phyloP scores from a whole-genome alignment of 2,113 vertebrate genomes.

The Narcine bancroftii region DNA sequence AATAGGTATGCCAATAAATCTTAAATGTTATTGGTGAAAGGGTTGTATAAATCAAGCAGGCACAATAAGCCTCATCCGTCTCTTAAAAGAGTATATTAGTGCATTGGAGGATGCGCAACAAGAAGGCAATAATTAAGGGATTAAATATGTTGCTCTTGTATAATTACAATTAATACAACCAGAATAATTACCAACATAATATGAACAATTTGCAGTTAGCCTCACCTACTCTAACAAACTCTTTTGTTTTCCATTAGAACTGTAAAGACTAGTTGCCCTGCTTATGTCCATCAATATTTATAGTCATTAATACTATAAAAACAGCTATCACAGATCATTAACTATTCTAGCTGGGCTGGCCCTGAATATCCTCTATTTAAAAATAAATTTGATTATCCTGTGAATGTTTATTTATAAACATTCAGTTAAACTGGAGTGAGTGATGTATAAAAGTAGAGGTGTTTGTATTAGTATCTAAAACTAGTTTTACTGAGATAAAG shows the following conservation, averaged over 20 bases:
- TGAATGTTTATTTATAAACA: background rate
- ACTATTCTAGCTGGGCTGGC: background rate
- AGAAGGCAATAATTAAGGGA: background rate
- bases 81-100: background rate
- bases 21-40: background rate
- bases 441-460: background rate
- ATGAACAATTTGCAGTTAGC: background rate
- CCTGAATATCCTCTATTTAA: background rate
- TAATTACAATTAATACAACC: background rate
- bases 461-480: background rate
- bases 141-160: background rate
- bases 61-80: background rate
- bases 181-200: background rate
- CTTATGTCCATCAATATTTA: background rate
- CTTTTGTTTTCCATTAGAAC: background rate
- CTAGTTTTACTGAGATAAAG: background rate
- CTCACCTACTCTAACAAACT: background rate
- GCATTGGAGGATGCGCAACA: background rate
- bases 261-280: background rate
- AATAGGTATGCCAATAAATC: background rate
- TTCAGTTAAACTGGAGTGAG: background rate
- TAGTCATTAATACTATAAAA: slow-evolving; percentile 3
- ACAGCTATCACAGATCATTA: background rate
- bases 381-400: background rate
- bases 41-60: background rate